phyloP scores from a whole-genome alignment of 2,888 invertebrate species.

The Calameuta pallipes region DNA sequence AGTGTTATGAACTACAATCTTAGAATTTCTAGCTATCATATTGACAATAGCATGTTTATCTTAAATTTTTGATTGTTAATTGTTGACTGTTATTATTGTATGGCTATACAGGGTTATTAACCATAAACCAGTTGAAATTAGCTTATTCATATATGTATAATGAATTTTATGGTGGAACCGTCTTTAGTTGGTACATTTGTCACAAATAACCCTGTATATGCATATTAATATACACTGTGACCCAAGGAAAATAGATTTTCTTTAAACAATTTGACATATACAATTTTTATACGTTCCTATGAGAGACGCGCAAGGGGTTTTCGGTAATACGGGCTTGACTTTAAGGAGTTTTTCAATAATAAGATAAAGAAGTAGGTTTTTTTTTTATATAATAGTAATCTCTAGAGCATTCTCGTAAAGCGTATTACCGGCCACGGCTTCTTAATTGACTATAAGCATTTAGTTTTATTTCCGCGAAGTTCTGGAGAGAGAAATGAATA shows the following conservation, averaged over 20 bases:
- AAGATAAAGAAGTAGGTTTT: neutral
- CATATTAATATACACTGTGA: neutral
- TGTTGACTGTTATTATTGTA: neutral
- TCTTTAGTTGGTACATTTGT: neutral
- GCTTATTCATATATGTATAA: no score
- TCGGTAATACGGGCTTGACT: neutral
- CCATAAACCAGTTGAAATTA: no score
- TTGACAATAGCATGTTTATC: neutral
- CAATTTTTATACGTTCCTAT: no score
- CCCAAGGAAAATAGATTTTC: neutral
- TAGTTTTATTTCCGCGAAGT: conserved; percentile 42
- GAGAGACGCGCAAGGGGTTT: neutral
- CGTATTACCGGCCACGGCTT: conserved; percentile 45
- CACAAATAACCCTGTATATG: neutral
- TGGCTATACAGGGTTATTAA: no score
- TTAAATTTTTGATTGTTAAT: neutral
- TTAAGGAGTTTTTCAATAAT: neutral
- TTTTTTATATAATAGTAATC: conserved; percentile 13
- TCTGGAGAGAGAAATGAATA: neutral
- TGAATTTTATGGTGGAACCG: neutral
- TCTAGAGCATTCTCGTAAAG: conserved; percentile 37
- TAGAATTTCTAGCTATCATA: no score
- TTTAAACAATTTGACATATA: neutral
- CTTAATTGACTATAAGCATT: conserved; percentile 59
- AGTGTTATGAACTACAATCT: no score